These are phyloP conservation scores for Shinisaurus crocodilurus DNA, from an alignment of 2,113 vertebrate species.

Conservation along the genomic window DNA sequence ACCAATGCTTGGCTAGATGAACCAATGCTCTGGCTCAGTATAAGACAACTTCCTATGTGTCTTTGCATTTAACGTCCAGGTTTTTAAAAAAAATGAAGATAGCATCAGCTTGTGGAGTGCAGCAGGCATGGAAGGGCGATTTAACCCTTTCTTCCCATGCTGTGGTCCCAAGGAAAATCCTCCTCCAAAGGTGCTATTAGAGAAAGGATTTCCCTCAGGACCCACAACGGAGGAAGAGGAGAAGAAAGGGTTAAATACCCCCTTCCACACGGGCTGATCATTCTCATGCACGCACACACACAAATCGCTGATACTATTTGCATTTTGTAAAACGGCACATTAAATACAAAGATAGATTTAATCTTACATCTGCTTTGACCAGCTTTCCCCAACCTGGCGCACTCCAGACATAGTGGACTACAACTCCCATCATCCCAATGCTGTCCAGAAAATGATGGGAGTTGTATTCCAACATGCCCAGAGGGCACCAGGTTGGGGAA, in stretches of 20 bases:
- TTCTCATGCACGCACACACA: not conserved
- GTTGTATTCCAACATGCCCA: no score
- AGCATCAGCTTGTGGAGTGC: not conserved
- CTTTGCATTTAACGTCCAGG: not conserved
- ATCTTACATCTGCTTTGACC: not conserved
- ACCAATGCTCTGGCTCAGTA: no score
- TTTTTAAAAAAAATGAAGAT: not conserved
- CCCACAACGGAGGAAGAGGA: not conserved
- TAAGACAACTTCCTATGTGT: no score
- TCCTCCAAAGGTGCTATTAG: not conserved
- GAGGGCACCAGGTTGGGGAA: no score
- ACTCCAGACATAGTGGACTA: no score
- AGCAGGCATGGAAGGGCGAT: not conserved
- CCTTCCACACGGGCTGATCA: not conserved
- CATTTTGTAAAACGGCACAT: not conserved
- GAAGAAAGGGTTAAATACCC: not conserved
- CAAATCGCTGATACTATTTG: not conserved
- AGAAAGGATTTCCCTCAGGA: not conserved
- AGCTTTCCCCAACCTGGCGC: no score
- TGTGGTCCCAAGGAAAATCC: not conserved
- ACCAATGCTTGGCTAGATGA: no score
- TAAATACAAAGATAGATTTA: not conserved
- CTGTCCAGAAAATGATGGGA: no score
- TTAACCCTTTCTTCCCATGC: not conserved
- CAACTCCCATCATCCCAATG: no score